Evolutionary conservation across 2,113 vertebrate genomes (phyloP), one percentile per base, ranked within the genome.

Genomic region (Proterorhinus semilunaris): DNA sequence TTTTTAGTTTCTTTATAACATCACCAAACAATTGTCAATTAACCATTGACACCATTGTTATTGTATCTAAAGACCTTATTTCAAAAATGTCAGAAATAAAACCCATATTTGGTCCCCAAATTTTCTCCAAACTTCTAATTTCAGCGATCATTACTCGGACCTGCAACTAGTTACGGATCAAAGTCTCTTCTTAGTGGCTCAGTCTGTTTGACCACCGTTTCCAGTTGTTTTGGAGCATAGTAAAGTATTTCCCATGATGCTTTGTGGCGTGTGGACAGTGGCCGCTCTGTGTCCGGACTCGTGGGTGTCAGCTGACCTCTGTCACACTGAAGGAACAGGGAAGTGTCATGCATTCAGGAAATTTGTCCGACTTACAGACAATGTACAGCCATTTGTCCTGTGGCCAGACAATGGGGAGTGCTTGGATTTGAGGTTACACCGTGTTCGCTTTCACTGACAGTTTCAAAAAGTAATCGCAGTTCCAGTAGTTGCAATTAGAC

Each of bases 241-340:
- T 55, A 27, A 10, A 6, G 11, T 21, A 55, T 55, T 55, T 55
- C 53, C 53, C 53, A 55, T 55, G 53, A 55, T 55, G 53, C 53
- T 55, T 55, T 55, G 53, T 27, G 53, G 4, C 5, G 53, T 10
- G 53, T 10, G 53, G 53, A 55, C 53, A 55, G 53, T 55, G 53
- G 53, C 17, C 6, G 53, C 27, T 55, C 53, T 55, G 53, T 55
- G 53, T 27, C 53, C 53, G 53, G 53, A 21, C 53, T 55, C 53
- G 53, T 55, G 53, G 53, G 53, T 11, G 53, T 55, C 53, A 55
- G 53, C 53, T 55, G 53, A 55, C 53, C 53, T 55, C 53, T 27
- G 53, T 55, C 53, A 27, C 53, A 55, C 53, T 55, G 53, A 27
- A 36, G 53, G 53, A 55, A 55, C 17, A 55, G 53, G 53, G 53